Percentiles rank a stretch among this genome's conserved stretches.
These are phyloP conservation scores for Danionella cerebrum DNA, from an alignment of 2,113 vertebrate species.

Conservation along the genomic window DNA sequence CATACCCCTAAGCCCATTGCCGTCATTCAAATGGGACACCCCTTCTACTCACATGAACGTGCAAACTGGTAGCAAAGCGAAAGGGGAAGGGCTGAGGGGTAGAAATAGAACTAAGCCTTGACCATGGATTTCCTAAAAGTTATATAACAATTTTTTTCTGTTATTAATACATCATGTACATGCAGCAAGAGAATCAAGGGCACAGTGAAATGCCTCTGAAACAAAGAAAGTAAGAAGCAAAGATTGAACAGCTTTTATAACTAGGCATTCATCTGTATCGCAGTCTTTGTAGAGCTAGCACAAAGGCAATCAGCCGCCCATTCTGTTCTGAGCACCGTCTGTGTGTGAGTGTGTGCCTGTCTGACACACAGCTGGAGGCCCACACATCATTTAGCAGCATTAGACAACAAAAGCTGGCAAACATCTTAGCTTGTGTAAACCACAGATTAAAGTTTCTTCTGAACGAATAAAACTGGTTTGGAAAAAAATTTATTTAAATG, in stretches of 20 bases:
- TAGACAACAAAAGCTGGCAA: constrained; percentile 12
- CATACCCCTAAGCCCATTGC: too few relatives aligned
- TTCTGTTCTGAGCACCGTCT: constrained; percentile 33
- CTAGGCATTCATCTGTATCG: not conserved
- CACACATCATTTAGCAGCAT: constrained; percentile 27
- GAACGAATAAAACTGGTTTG: constrained; percentile 11
- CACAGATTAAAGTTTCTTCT: constrained; percentile 5
- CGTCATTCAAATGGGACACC: too few relatives aligned
- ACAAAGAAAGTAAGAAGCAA: not conserved
- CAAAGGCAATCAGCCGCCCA: constrained; percentile 42
- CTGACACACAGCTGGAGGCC: constrained; percentile 31
- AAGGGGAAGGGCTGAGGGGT: too few relatives aligned
- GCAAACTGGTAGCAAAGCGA: too few relatives aligned
- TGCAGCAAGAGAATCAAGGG: too few relatives aligned
- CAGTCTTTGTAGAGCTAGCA: constrained; percentile 29
- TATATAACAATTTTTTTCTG: too few relatives aligned
- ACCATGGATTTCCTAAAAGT: too few relatives aligned
- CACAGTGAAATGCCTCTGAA: too few relatives aligned
- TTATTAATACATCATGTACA: too few relatives aligned
- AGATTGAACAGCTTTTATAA: not conserved
- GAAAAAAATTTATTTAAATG: constrained; percentile 12
- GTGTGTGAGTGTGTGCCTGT: constrained; percentile 13
- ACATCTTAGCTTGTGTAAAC: constrained; percentile 9
- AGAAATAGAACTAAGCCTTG: too few relatives aligned
- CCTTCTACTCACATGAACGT: too few relatives aligned